Percentiles rank a stretch among this genome's conserved stretches.
These are phyloP conservation scores for Brachionus calyciflorus DNA, from an alignment of 1,140 invertebrate genomes.

Conservation along the genomic window DNA sequence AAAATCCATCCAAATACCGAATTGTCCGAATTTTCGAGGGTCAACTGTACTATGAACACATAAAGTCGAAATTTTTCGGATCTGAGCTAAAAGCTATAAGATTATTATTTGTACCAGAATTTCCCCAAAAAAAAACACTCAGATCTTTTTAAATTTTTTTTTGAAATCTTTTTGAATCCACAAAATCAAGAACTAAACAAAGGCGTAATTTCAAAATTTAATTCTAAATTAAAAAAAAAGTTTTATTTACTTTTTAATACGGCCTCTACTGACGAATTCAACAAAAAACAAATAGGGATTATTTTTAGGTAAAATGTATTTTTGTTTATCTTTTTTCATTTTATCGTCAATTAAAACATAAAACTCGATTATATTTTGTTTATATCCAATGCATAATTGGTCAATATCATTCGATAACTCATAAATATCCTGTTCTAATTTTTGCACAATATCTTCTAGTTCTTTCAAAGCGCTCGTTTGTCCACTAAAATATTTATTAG, in stretches of 20 bases:
- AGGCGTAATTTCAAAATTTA: too few species aligned
- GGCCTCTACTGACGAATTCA: neutral
- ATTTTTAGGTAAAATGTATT: slow-evolving; percentile 30
- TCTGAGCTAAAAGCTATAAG: too few species aligned
- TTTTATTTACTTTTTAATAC: neutral
- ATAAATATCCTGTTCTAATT: neutral
- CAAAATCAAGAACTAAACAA: too few species aligned
- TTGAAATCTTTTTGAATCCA: too few species aligned
- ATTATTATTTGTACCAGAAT: too few species aligned
- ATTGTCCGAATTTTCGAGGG: too few species aligned
- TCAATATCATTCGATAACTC: slow-evolving; percentile 39
- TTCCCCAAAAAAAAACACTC: too few species aligned
- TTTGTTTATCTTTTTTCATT: slow-evolving; percentile 7
- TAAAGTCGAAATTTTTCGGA: too few species aligned
- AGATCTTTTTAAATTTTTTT: too few species aligned
- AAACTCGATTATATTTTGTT: slow-evolving; percentile 30
- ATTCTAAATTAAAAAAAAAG: neutral
- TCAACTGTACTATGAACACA: too few species aligned
- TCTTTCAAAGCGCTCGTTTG: slow-evolving; percentile 6
- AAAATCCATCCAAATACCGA: too few species aligned
- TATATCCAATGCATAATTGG: slow-evolving; percentile 28
- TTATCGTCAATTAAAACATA: neutral
- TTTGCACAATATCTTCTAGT: neutral
- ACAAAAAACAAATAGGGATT: slow-evolving; percentile 6
- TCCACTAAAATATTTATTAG: slow-evolving; percentile 1